Evolutionary conservation across 1,140 invertebrate species (phyloP).

Genomic region (Halyomorpha halys): DNA sequence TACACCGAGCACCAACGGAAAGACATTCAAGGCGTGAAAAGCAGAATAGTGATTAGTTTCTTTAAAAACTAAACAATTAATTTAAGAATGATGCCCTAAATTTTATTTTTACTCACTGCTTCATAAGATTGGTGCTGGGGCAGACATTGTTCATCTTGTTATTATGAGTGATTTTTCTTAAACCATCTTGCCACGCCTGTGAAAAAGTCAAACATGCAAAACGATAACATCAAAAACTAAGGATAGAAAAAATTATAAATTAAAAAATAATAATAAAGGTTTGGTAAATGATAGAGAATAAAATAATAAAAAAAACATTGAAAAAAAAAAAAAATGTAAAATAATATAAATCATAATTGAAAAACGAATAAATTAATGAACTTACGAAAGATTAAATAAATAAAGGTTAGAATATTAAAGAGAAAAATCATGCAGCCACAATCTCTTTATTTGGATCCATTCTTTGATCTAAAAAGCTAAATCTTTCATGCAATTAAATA

Average conservation of each 20-base stretch:
- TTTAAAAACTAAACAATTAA: not conserved
- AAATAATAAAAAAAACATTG: constrained; percentile 21
- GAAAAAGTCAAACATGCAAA: constrained; percentile 27
- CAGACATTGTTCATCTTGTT: constrained; percentile 96
- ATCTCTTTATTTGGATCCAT: no score
- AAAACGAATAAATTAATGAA: not conserved
- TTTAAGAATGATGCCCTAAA: constrained; percentile 4
- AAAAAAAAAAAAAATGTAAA: constrained; percentile 9
- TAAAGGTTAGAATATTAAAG: no score
- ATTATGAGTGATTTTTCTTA: constrained; percentile 88
- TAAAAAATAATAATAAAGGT: no score
- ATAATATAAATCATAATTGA: not conserved
- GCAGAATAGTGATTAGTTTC: constrained; percentile 1
- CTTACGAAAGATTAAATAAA: no score
- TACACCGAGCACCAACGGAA: constrained; percentile 6
- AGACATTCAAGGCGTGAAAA: constrained; percentile 7
- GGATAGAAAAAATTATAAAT: constrained; percentile 15
- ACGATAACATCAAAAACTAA: constrained; percentile 20
- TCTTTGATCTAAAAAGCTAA: no score
- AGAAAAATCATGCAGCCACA: no score
- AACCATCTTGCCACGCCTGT: constrained; percentile 82
- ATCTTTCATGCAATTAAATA: no score
- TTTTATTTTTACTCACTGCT: constrained; percentile 72
- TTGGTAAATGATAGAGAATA: no score
- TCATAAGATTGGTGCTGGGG: constrained; percentile 87